Evolutionary conservation across 2,113 vertebrate genomes (phyloP).

Genomic region (Coptodon rendalli): DNA sequence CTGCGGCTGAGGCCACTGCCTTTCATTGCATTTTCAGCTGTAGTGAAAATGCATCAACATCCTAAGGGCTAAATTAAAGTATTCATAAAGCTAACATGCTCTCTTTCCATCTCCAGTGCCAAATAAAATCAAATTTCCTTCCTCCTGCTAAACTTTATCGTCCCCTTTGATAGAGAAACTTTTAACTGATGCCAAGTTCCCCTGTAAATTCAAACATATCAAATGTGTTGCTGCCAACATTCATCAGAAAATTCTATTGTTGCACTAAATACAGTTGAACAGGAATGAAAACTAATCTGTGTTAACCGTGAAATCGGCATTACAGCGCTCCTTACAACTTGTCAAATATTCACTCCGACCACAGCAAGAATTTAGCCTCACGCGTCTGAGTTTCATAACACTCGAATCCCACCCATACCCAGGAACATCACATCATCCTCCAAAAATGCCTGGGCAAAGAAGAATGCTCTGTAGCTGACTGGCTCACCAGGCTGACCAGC

Average conservation of each 20-base stretch:
- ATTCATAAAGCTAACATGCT: slow-evolving; percentile 49
- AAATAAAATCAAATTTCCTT: slow-evolving; percentile 49
- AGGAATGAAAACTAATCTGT: not conserved
- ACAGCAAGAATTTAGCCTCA: slow-evolving; percentile 25
- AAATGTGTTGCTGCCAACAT: not conserved
- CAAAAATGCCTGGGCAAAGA: slow-evolving; percentile 64
- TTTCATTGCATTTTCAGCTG: slow-evolving; percentile 57
- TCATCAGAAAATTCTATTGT: not conserved
- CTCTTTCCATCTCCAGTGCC: slow-evolving; percentile 44
- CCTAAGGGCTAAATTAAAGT: slow-evolving; percentile 42
- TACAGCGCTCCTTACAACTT: slow-evolving; percentile 6
- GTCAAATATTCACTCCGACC: not conserved
- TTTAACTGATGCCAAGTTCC: slow-evolving; percentile 26
- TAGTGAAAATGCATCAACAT: slow-evolving; percentile 37
- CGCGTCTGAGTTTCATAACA: slow-evolving; percentile 40
- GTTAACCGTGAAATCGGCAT: not conserved
- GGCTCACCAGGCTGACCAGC: slow-evolving; percentile 29
- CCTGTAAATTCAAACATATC: slow-evolving; percentile 35
- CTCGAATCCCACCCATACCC: slow-evolving; percentile 39
- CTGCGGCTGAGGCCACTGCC: slow-evolving; percentile 49
- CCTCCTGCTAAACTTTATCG: slow-evolving; percentile 31
- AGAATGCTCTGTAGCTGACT: slow-evolving; percentile 50
- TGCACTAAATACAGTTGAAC: not conserved
- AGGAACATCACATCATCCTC: slow-evolving; percentile 62
- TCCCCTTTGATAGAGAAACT: slow-evolving; percentile 32